These are phyloP conservation scores for Peromyscus attwateri DNA, from an alignment of 2,797 vertebrate species.

Conservation along the genomic window DNA sequence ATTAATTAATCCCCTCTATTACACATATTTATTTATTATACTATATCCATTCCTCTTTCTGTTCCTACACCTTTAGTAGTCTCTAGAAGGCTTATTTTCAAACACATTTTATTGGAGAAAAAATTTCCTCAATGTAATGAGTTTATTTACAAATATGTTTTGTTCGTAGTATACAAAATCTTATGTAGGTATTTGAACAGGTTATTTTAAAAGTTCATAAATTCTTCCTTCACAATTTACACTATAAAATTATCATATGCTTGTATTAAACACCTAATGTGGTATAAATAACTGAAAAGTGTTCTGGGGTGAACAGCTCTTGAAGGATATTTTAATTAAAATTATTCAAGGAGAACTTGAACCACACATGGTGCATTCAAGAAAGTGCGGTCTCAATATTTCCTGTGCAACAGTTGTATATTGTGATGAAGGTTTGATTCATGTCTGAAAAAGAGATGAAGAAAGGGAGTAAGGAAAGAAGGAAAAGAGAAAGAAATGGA, in stretches of 20 bases:
- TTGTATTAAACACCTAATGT: conserved; percentile 6
- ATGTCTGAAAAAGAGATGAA: not conserved
- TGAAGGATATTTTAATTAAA: conserved; percentile 45
- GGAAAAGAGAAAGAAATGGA: not conserved
- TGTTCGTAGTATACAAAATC: conserved; percentile 39
- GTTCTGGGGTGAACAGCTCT: not conserved
- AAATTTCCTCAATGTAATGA: conserved; percentile 16
- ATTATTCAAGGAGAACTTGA: conserved; percentile 32
- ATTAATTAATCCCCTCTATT: not conserved
- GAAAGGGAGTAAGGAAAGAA: too few relatives aligned
- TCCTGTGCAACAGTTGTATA: not conserved
- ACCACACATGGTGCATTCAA: not conserved
- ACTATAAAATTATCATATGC: conserved; percentile 55
- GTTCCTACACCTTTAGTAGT: not conserved
- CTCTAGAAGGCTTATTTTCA: not conserved
- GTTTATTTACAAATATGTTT: conserved; percentile 67
- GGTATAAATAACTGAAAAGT: conserved; percentile 42
- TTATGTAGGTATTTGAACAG: conserved; percentile 40
- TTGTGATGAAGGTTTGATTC: conserved; percentile 7
- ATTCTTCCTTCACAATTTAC: conserved; percentile 48
- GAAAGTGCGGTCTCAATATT: conserved; percentile 11
- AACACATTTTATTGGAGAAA: conserved; percentile 44
- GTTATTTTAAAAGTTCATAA: conserved; percentile 61
- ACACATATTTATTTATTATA: not conserved
- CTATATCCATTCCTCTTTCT: not conserved